A percentile compares a stretch with the other conserved stretches of the same genome.
phyloP scores from a whole-genome alignment of 2,888 invertebrate genomes.

The Meiosimyza platycephala region DNA sequence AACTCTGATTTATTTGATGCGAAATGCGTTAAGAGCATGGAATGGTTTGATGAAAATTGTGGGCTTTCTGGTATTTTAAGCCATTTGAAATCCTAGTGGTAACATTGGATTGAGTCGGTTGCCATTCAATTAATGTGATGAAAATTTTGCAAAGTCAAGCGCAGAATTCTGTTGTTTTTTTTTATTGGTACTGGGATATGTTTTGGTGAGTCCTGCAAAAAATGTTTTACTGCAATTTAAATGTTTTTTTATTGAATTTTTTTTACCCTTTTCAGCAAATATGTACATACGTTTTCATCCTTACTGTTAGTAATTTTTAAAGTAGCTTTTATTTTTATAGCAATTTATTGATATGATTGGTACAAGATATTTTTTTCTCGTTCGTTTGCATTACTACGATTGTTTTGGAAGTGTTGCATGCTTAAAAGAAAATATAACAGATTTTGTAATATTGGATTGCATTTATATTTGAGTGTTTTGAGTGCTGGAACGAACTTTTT shows the following conservation, averaged over 20 bases:
- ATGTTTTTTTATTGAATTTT: constrained; percentile 3
- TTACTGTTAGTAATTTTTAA: not conserved
- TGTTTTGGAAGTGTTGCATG: not conserved
- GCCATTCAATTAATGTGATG: constrained; percentile 42
- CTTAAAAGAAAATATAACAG: too few relatives aligned
- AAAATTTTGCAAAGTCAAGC: constrained; percentile 42
- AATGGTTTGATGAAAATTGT: not conserved
- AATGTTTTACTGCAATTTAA: constrained; percentile 19
- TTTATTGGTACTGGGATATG: not conserved
- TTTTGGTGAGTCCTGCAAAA: not conserved
- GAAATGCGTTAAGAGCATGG: not conserved
- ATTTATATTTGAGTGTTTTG: too few relatives aligned
- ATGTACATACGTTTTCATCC: too few relatives aligned
- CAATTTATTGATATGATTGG: constrained; percentile 33
- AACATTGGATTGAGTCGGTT: not conserved
- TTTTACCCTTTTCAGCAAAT: too few relatives aligned
- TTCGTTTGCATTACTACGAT: not conserved
- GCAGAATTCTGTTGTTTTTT: not conserved
- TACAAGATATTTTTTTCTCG: not conserved
- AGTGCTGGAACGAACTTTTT: too few relatives aligned
- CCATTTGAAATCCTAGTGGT: too few relatives aligned
- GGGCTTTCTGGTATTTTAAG: too few relatives aligned
- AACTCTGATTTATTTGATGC: constrained; percentile 30
- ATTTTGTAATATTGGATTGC: too few relatives aligned
- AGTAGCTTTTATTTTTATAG: constrained; percentile 18